These are phyloP conservation scores for Abscondita cerata DNA, from an alignment of 2,888 invertebrate genomes.

Conservation along the genomic window DNA sequence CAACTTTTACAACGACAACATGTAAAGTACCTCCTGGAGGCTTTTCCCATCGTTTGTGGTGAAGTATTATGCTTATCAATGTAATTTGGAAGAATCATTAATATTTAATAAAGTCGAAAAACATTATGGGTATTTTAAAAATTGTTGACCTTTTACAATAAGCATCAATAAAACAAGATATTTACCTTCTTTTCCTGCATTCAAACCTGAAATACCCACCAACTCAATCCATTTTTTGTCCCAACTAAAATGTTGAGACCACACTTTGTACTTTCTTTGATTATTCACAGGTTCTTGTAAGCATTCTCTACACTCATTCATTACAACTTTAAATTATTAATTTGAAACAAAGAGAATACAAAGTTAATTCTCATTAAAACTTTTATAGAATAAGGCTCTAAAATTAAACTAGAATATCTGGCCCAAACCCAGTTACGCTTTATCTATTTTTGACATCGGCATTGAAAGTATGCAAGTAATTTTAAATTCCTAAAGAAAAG, in stretches of 20 bases:
- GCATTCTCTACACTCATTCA: background rate
- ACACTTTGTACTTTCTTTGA: constrained; percentile 49
- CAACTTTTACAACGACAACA: constrained; percentile 35
- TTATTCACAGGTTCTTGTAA: constrained; percentile 47
- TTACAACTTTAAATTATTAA: background rate
- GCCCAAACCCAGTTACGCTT: constrained; percentile 26
- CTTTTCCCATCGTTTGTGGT: constrained; percentile 56
- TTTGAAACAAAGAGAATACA: too few species aligned
- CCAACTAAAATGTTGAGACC: constrained; percentile 35
- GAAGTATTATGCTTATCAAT: constrained; percentile 15
- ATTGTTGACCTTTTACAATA: constrained; percentile 29
- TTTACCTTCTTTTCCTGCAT: constrained; percentile 38
- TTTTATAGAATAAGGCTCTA: background rate
- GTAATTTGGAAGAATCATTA: background rate
- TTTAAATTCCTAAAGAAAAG: constrained; percentile 14
- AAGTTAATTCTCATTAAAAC: background rate
- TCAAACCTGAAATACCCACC: constrained; percentile 46
- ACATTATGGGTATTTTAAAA: too few species aligned
- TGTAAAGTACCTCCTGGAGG: constrained; percentile 56
- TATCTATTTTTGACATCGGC: constrained; percentile 25
- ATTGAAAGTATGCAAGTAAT: constrained; percentile 21
- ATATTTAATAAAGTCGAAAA: background rate
- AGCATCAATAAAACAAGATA: too few species aligned
- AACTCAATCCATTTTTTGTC: constrained; percentile 46
- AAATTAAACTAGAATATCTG: constrained; percentile 14